Evolutionary conservation across 2,888 invertebrate genomes (phyloP), one percentile per base, ranked within the genome.

Genomic region (Heliconius cydno): DNA sequence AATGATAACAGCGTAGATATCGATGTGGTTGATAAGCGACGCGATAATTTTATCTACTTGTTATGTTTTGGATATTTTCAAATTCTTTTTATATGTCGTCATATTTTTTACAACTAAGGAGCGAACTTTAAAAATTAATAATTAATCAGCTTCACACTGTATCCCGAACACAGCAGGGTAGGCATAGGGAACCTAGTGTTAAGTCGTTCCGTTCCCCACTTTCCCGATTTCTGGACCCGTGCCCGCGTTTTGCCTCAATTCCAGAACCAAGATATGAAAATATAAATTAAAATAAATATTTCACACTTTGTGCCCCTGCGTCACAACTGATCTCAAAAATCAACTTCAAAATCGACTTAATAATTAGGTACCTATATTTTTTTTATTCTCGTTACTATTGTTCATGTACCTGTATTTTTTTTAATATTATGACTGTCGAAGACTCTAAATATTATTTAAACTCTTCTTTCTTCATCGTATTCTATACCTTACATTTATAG

Each of bases 1-100:
- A 73, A 22, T 73, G 78, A 78, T 79, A 79, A 66, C 65, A 60
- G 13, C 15, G 12, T 70, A 65, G 63, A 63, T 65, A 70, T 46
- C 46, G 57, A 46, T 34, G 10, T 67, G n/a, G 41, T 28, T 41
- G 79, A 79, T 70, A 79, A 65, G 28, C 38, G 41, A 25, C 28
- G 66, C 73, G 7, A 38, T 38, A 66, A 67, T 57, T 57, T 68
- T 60, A 60, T 77, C 38, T 46, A 65, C 15, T 65, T 65, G 28
- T 19, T 77, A 12, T 15, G 4, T 38, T 60, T 38, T 30, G n/a
- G 25, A 41, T 68, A 41, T 46, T 70, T 70, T 70, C 25, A 25
- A 46, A 70, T 46, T n/a, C 12, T 41, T 41, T 68, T 41, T 34
- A 13, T 63, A 10, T 65, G 22, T 15, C 2, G 63, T 25, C 63